Conservation (phyloP, 1,140 invertebrate species). For the Andrena cerasifolii region DNA sequence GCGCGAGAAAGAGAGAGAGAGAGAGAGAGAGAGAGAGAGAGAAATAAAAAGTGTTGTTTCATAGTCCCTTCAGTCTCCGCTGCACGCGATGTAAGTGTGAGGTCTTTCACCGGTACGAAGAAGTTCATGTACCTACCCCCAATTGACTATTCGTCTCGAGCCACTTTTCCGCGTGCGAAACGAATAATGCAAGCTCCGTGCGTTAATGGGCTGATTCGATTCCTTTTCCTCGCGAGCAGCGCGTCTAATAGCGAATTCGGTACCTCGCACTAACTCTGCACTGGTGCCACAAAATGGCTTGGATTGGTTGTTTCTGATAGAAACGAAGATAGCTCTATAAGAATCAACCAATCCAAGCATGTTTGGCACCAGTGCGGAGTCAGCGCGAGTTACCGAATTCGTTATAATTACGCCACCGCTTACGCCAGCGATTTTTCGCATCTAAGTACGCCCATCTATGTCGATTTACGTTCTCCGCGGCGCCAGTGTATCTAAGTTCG, state of each 20-base stretch:
- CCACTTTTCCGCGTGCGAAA: slow-evolving; percentile 20
- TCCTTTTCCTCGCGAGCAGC: slow-evolving; percentile 5
- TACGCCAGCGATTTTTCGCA: neutral
- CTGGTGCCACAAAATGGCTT: too few species aligned
- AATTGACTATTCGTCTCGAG: slow-evolving; percentile 82
- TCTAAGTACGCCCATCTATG: slow-evolving; percentile 67
- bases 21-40: slow-evolving; percentile 92
- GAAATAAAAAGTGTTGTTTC: slow-evolving; percentile 88
- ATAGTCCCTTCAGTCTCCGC: slow-evolving; percentile 83
- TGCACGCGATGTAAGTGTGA: slow-evolving; percentile 86
- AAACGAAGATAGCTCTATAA: too few species aligned
- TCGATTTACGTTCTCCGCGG: slow-evolving; percentile 80
- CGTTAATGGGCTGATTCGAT: slow-evolving; percentile 12
- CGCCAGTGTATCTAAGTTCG: slow-evolving; percentile 78
- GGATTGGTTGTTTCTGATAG: too few species aligned
- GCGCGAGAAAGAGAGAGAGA: slow-evolving; percentile 89
- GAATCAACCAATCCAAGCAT: too few species aligned
- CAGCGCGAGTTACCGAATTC: too few species aligned
- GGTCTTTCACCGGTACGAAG: slow-evolving; percentile 91
- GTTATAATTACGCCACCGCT: slow-evolving; percentile 14
- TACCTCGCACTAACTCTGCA: too few species aligned
- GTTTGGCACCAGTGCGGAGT: too few species aligned
- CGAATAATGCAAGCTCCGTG: slow-evolving; percentile 8
- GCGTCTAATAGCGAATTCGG: too few species aligned
- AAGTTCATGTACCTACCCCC: slow-evolving; percentile 86